Conservation (phyloP, 2,113 vertebrate species). For the Oreochromis niloticus region DNA sequence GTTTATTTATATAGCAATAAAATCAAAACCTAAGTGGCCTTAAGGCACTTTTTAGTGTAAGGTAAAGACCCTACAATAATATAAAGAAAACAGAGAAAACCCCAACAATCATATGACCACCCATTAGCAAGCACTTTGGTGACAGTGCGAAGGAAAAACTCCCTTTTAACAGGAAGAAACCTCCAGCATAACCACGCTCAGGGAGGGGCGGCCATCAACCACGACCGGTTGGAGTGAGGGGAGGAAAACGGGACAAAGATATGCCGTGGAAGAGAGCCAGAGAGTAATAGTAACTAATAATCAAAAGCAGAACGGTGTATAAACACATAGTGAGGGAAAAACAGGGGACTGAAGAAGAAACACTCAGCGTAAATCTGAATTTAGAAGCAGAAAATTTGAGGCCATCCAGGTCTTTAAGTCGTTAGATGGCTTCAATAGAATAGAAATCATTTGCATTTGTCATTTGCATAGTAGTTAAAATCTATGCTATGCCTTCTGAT, state of each 20-base stretch:
- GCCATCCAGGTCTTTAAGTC: background rate
- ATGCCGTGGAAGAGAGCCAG: background rate
- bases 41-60: background rate
- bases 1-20: background rate
- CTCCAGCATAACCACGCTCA: accelerated
- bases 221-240: background rate
- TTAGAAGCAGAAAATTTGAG: background rate
- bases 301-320: background rate
- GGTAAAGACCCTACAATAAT: background rate
- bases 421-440: background rate
- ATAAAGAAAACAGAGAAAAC: background rate
- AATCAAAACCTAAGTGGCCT: background rate
- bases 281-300: background rate
- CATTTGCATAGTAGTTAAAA: background rate
- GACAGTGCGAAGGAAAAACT: background rate
- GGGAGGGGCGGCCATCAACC: background rate
- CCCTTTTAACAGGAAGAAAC: background rate
- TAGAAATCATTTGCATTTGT: background rate
- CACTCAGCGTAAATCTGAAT: background rate
- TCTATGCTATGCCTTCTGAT: background rate
- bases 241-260: background rate
- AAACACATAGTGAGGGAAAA: accelerated
- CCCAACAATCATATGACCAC: background rate
- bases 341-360: background rate
- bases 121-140: background rate